Evolutionary conservation across 1,140 invertebrate species (phyloP).

Genomic region (Glossosoma conforme): DNA sequence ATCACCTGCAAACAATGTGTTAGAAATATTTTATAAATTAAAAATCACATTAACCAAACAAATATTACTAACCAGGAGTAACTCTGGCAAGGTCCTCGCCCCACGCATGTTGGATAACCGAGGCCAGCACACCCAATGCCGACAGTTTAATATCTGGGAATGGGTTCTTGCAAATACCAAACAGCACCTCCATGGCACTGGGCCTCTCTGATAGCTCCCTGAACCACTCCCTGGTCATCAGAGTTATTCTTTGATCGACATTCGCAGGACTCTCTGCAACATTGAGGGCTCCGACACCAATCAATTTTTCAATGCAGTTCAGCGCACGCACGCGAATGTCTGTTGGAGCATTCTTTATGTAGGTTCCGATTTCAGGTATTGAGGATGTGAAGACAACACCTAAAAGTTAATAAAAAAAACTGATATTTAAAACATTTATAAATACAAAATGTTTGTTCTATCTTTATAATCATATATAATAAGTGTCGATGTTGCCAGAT

Average conservation of each 20-base stretch:
- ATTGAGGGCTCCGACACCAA: constrained; percentile 34
- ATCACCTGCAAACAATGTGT: too few species aligned
- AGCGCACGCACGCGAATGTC: constrained; percentile 58
- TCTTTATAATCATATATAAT: background rate
- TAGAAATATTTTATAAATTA: too few species aligned
- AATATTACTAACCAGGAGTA: constrained; percentile 52
- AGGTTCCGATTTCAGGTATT: constrained; percentile 50
- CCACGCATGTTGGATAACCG: constrained; percentile 56
- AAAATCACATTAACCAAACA: too few species aligned
- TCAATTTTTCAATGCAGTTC: constrained; percentile 54
- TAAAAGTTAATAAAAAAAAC: constrained; percentile 23
- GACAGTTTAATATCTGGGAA: constrained; percentile 58
- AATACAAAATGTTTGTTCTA: background rate
- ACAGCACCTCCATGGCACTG: constrained; percentile 41
- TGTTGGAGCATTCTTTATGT: constrained; percentile 54
- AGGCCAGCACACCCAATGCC: constrained; percentile 50
- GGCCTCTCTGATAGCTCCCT: constrained; percentile 41
- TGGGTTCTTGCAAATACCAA: constrained; percentile 55
- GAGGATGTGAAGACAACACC: constrained; percentile 46
- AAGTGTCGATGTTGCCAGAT: too few species aligned
- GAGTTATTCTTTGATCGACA: constrained; percentile 43
- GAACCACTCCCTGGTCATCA: constrained; percentile 52
- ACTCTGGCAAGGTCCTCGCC: constrained; percentile 55
- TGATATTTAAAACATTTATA: background rate
- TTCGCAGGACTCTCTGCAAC: constrained; percentile 34